These are phyloP conservation scores for Larimichthys crocea DNA, from an alignment of 2,113 vertebrate species.

Conservation along the genomic window DNA sequence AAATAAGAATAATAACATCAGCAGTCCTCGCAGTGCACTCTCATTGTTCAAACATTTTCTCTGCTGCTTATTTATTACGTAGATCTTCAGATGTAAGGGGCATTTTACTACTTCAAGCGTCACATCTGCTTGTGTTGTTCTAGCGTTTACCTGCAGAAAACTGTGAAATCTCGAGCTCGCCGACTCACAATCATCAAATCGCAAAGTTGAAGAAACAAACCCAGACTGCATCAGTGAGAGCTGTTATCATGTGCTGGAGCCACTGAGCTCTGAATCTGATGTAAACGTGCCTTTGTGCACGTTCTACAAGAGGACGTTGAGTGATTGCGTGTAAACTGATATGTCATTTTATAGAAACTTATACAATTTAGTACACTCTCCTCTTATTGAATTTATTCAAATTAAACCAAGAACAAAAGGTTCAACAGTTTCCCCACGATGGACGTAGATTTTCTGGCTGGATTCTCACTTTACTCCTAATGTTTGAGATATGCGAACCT, in stretches of 20 bases:
- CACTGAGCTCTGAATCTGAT: not conserved
- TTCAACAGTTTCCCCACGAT: not conserved
- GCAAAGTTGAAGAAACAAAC: not conserved
- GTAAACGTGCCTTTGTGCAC: not conserved
- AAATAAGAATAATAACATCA: not conserved
- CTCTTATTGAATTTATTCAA: not conserved
- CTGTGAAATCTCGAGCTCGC: not conserved
- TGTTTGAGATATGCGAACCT: not conserved
- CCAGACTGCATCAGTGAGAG: not conserved
- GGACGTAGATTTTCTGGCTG: not conserved
- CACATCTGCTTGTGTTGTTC: not conserved
- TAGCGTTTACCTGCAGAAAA: not conserved
- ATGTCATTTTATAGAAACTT: conserved; percentile 2
- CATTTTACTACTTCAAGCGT: not conserved
- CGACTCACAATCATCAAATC: not conserved
- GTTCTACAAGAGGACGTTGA: not conserved
- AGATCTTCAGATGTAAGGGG: not conserved
- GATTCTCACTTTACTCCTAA: not conserved
- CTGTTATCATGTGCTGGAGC: not conserved
- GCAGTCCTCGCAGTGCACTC: not conserved
- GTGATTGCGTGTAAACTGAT: not conserved
- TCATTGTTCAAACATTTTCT: too few relatives aligned
- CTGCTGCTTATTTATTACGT: not conserved
- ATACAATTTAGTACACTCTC: not conserved
- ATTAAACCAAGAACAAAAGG: not conserved